A percentile compares a stretch with the other conserved stretches of the same genome.
These are phyloP conservation scores for Epistrophe eligans DNA, from an alignment of 2,888 invertebrate species.

Conservation along the genomic window DNA sequence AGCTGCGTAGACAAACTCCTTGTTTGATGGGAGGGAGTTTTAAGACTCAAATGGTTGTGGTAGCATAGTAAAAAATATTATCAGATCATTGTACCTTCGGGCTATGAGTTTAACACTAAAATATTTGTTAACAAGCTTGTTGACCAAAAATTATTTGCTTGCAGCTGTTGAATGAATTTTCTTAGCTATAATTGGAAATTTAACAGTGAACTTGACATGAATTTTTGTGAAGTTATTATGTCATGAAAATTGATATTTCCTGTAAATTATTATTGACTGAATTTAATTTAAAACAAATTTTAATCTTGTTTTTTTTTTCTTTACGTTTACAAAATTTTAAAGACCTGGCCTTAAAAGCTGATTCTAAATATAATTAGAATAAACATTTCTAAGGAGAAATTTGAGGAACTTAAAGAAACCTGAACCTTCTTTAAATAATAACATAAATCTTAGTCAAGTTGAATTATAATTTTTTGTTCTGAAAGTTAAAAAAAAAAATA, in stretches of 20 bases:
- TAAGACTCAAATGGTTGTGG: slow-evolving; percentile 19
- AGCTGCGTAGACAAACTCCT: slow-evolving; percentile 29
- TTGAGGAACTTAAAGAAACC: too few species aligned
- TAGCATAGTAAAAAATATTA: slow-evolving; percentile 10
- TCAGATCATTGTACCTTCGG: slow-evolving; percentile 38
- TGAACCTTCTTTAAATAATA: too few species aligned
- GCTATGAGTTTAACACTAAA: slow-evolving; percentile 40
- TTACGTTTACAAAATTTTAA: too few species aligned
- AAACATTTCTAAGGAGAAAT: too few species aligned
- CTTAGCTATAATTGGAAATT: slow-evolving; percentile 23
- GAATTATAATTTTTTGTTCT: too few species aligned
- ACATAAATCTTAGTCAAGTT: too few species aligned
- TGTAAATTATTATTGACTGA: not conserved
- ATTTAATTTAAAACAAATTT: too few species aligned
- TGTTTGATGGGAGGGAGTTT: slow-evolving; percentile 16
- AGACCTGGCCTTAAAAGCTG: too few species aligned
- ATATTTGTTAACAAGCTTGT: slow-evolving; percentile 30
- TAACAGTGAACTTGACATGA: slow-evolving; percentile 72
- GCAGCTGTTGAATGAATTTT: slow-evolving; percentile 28
- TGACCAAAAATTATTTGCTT: slow-evolving; percentile 24
- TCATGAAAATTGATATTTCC: not conserved
- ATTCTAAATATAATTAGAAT: too few species aligned
- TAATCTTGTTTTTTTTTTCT: too few species aligned
- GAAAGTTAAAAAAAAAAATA: too few species aligned
- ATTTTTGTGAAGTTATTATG: slow-evolving; percentile 16